Evolutionary conservation across 2,113 vertebrate genomes (phyloP), one percentile per base, ranked within the genome.

Genomic region (Galemys pyrenaicus): DNA sequence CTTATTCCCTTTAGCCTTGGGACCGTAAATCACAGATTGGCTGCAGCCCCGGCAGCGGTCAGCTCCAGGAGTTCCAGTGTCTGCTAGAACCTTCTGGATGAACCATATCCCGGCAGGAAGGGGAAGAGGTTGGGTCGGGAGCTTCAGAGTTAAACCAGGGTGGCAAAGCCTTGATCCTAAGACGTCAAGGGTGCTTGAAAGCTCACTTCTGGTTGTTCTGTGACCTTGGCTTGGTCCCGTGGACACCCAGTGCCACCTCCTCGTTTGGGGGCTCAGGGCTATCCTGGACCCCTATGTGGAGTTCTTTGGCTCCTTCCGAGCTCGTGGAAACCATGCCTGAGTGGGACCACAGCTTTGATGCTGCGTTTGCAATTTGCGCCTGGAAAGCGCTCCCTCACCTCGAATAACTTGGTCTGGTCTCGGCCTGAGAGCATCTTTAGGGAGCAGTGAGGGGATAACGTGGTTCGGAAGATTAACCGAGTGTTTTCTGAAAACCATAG

Each of bases 1-100:
- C 68, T 92, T 9, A 1, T 80, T 97, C 94, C 96, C 92, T 56
- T 68, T 51, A 88, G 96, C 88, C 75, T 62, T 62, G 28, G 95
- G 75, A 17, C 92, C n/a, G 17, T 88, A 96, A 91, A 95, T 96
- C 86, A 0, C 95, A 87, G 87, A 88, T 84, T 56, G 64, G 20
- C 89, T 81, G 92, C 62, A 78, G 95, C 41, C 70, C 16, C 74
- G 87, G 89, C 94, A 81, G 74, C 91, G 86, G 86, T n/a, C 82
- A 87, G 62, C 93, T 71, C 74, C 44, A 56, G 90, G 92, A 94
- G 91, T 64, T 56, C 87, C 83, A 89, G 56, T 12, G 0, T 62
- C 58, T 78, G 85, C 94, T 89, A 51, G 79, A 51, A 77, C 22
- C 62, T 86, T 85, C 74, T 2, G 35, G 37, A 24, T 26, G 49